A percentile compares a stretch with the other conserved stretches of the same genome.
These are phyloP conservation scores for Diceros bicornis DNA, from an alignment of 2,797 vertebrate species.

Conservation along the genomic window DNA sequence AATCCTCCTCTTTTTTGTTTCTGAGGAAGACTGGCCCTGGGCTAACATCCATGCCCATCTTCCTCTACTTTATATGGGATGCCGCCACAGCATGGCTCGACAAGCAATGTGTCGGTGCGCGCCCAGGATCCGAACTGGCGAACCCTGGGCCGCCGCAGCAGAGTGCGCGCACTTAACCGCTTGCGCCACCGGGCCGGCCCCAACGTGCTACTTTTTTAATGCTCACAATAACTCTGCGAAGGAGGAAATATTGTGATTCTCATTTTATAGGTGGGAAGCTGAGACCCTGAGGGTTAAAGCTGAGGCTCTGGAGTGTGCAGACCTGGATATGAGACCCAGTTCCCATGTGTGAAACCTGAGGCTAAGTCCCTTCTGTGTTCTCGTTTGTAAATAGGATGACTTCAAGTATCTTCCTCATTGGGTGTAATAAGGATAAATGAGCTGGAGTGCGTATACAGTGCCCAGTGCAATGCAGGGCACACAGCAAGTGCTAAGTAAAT, in stretches of 20 bases:
- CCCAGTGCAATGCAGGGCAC: background rate
- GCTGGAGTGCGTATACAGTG: background rate
- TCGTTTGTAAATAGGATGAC: background rate
- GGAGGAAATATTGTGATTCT: background rate
- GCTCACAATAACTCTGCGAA: background rate
- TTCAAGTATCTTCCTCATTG: background rate
- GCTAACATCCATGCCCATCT: too few species aligned
- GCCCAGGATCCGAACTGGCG: too few species aligned
- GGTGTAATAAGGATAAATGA: background rate
- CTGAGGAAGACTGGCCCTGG: too few species aligned
- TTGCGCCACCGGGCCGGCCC: too few species aligned
- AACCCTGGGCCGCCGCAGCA: too few species aligned
- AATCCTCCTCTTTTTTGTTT: too few species aligned
- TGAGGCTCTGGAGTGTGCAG: background rate
- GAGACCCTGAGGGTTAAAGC: background rate
- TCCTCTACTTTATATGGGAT: too few species aligned
- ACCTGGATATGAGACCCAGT: background rate
- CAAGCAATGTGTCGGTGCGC: too few species aligned
- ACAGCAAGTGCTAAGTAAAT: background rate
- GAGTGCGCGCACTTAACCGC: too few species aligned
- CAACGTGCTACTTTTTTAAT: background rate
- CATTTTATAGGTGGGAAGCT: background rate
- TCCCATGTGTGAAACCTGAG: background rate
- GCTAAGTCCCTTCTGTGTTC: background rate
- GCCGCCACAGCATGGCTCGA: too few species aligned